phyloP scores from a whole-genome alignment of 2,113 vertebrate genomes.

The Australoheros scitulus region DNA sequence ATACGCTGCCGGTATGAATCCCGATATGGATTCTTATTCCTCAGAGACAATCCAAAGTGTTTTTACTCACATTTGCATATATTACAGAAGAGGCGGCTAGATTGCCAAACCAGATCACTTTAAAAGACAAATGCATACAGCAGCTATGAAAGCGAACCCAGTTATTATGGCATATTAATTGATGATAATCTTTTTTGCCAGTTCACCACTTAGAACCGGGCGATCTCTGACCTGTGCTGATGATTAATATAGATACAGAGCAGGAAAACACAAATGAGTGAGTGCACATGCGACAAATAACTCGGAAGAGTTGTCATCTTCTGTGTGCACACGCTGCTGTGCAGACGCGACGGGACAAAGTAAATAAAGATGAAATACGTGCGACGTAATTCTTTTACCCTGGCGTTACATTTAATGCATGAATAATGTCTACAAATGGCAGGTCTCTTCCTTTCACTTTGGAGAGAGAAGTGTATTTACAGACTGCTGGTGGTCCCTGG shows the following conservation, averaged over 20 bases:
- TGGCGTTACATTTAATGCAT: constrained; percentile 68
- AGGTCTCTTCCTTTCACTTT: constrained; percentile 70
- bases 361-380: constrained; percentile 63
- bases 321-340: background rate
- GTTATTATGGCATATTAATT: constrained; percentile 76
- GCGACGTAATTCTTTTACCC: constrained; percentile 67
- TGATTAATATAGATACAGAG: constrained; percentile 61
- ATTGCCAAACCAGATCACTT: constrained; percentile 73
- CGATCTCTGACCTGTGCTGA: constrained; percentile 57
- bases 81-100: constrained; percentile 62
- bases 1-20: constrained; percentile 43
- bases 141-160: constrained; percentile 63
- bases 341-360: constrained; percentile 26
- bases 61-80: constrained; percentile 76
- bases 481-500: constrained; percentile 70
- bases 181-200: constrained; percentile 72
- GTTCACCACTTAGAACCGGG: constrained; percentile 66
- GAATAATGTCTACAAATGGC: constrained; percentile 78
- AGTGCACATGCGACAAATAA: constrained; percentile 28
- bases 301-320: constrained; percentile 50
- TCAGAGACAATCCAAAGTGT: constrained; percentile 70
- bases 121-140: constrained; percentile 74
- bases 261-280: constrained; percentile 5
- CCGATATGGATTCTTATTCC: constrained; percentile 65
- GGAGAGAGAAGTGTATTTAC: constrained; percentile 67